A percentile compares a stretch with the other conserved stretches of the same genome.
These are phyloP conservation scores for Festucalex cinctus DNA, from an alignment of 2,113 vertebrate genomes.

Conservation along the genomic window DNA sequence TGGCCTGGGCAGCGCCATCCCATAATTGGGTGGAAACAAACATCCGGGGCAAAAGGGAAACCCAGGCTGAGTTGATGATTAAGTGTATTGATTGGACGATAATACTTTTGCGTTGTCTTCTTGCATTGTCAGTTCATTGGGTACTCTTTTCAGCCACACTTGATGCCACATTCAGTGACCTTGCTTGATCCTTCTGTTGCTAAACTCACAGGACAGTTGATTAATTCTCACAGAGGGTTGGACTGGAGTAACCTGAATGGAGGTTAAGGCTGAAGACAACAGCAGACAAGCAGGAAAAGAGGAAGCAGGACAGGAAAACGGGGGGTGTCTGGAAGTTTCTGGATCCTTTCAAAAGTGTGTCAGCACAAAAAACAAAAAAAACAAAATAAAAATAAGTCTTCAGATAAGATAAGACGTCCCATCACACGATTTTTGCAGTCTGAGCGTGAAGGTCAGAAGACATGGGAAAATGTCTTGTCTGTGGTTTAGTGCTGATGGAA, in stretches of 20 bases:
- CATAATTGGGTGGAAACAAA: constrained; percentile 10
- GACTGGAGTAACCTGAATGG: not conserved
- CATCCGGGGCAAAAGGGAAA: not conserved
- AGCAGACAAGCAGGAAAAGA: not conserved
- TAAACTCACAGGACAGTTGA: not conserved
- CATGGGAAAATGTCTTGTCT: constrained; percentile 8
- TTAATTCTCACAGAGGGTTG: not conserved
- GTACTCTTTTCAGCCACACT: not conserved
- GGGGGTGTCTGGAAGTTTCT: not conserved
- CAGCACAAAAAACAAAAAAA: not conserved
- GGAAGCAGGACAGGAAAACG: constrained; percentile 19
- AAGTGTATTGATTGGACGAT: not conserved
- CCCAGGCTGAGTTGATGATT: not conserved
- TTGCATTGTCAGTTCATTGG: not conserved
- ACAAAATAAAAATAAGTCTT: not conserved
- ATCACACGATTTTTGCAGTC: not conserved
- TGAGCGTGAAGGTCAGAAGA: not conserved
- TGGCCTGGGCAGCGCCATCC: not conserved
- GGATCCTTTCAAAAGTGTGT: not conserved
- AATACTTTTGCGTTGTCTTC: not conserved
- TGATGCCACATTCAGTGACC: not conserved
- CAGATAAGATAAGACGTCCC: not conserved
- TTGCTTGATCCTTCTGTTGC: not conserved
- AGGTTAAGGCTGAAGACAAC: not conserved
- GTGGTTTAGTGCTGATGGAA: constrained; percentile 2